These are phyloP conservation scores for Vidua chalybeata DNA, from an alignment of 2,113 vertebrate genomes.

Conservation along the genomic window DNA sequence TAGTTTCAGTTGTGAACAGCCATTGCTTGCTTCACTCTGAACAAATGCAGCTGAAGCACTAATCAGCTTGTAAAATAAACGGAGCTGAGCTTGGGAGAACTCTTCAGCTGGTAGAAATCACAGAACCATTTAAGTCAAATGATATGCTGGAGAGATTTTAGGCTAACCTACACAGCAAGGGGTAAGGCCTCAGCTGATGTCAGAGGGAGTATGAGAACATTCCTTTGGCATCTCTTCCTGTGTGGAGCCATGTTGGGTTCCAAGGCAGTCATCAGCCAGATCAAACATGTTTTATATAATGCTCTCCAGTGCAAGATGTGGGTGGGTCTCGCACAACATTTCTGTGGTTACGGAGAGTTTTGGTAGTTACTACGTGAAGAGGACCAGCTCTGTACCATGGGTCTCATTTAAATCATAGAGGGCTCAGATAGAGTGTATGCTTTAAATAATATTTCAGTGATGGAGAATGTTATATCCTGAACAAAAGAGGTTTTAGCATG, in stretches of 20 bases:
- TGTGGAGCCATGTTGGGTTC: slow-evolving; percentile 24
- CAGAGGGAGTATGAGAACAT: neutral
- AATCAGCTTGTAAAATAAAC: neutral
- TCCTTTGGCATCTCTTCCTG: slow-evolving; percentile 25
- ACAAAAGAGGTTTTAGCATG: neutral
- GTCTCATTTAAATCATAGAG: neutral
- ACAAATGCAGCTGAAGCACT: neutral
- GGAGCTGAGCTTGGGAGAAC: neutral
- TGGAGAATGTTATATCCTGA: neutral
- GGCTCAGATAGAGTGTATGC: neutral
- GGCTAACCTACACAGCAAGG: slow-evolving; percentile 26
- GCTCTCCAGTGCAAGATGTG: slow-evolving; percentile 35
- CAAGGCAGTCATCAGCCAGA: slow-evolving; percentile 6
- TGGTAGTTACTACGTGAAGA: neutral
- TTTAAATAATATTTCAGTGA: neutral
- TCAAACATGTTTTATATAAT: neutral
- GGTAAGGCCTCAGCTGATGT: slow-evolving; percentile 28
- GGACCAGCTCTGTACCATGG: neutral
- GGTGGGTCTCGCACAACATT: slow-evolving; percentile 17
- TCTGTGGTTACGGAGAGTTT: slow-evolving; percentile 38
- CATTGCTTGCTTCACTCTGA: neutral
- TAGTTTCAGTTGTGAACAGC: neutral
- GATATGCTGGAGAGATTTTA: slow-evolving; percentile 7
- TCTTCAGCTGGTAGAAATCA: slow-evolving; percentile 34
- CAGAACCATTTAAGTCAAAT: neutral